Conservation (phyloP, 92 coral and sea anemone genomes). For the Chrysogorgia sp. region DNA sequence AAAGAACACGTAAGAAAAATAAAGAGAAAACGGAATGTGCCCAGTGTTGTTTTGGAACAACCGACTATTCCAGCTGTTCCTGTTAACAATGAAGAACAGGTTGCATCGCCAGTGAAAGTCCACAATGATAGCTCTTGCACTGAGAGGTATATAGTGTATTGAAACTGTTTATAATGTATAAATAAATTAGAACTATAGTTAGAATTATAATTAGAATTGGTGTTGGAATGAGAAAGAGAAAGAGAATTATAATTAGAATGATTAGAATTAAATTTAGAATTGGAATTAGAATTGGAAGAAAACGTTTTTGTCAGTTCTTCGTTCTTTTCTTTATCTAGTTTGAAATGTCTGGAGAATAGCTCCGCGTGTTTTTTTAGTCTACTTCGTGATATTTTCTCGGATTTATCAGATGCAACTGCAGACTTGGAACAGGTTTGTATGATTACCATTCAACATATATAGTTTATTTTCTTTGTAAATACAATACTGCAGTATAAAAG, state of each 20-base stretch:
- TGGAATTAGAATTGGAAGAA: no score
- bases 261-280: no score
- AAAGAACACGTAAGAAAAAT: conserved; percentile 81
- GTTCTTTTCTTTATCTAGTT: conserved; percentile 1
- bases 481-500: conserved; percentile 70
- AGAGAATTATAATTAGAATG: no score
- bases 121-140: background rate
- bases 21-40: conserved; percentile 69
- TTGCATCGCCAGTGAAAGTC: conserved; percentile 12
- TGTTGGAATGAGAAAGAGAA: no score
- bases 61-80: conserved; percentile 16
- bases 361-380: conserved; percentile 77
- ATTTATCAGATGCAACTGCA: conserved; percentile 69
- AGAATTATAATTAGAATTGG: no score
- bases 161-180: no score
- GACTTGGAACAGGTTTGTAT: conserved; percentile 31
- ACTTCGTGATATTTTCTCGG: conserved; percentile 77
- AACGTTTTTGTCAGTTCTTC: background rate
- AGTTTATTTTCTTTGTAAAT: no score
- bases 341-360: conserved; percentile 11
- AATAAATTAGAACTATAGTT: no score
- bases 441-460: background rate
- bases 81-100: background rate
- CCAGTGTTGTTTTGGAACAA: conserved; percentile 9
- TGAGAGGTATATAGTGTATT: conserved; percentile 24